Evolutionary conservation across 1,140 invertebrate genomes (phyloP).

Genomic region (Bombus affinis): DNA sequence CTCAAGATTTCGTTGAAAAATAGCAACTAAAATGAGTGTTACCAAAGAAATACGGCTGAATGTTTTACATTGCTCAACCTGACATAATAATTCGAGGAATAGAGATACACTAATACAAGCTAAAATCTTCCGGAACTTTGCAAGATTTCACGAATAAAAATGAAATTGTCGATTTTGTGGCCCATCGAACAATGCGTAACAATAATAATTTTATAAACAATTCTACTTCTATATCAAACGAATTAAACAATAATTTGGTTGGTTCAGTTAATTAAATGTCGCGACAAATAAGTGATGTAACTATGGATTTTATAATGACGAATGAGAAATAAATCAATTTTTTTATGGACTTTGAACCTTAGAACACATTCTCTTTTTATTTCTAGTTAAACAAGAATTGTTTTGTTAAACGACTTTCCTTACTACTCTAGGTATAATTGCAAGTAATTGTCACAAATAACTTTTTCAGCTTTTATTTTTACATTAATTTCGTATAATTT

Average conservation of each 20-base stretch:
- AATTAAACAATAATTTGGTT: not conserved
- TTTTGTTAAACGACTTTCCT: too few species aligned
- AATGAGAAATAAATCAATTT: constrained; percentile 6
- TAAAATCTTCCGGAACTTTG: not conserved
- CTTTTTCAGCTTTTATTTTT: too few species aligned
- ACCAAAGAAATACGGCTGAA: not conserved
- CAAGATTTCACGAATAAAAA: not conserved
- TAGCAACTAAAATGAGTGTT: not conserved
- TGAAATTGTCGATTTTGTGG: not conserved
- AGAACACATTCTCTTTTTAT: not conserved
- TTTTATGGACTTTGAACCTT: constrained; percentile 38
- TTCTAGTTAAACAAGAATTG: not conserved
- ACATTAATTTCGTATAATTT: not conserved
- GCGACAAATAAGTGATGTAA: not conserved
- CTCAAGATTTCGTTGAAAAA: not conserved
- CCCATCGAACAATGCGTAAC: not conserved
- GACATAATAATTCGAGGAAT: not conserved
- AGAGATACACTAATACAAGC: not conserved
- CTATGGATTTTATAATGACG: not conserved
- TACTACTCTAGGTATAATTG: too few species aligned
- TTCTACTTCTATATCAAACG: not conserved
- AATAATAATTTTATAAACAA: not conserved
- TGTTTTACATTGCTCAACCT: not conserved
- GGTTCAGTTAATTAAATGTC: not conserved
- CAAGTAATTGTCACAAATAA: not conserved